Conservation (phyloP, 2,888 invertebrate species). For the Amphipyra tragopoginis region DNA sequence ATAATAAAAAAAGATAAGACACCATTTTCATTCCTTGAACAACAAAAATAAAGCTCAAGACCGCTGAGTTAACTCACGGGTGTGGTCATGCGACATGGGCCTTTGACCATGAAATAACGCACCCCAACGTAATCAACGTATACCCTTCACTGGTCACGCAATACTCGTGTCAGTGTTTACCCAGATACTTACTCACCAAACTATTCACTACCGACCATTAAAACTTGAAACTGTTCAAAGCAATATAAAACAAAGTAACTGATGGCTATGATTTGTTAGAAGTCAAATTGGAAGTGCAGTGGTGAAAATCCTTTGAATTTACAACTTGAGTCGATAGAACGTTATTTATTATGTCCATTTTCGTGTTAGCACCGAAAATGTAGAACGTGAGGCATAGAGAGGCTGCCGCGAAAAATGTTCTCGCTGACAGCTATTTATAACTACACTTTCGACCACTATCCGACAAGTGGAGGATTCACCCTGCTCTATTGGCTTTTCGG, state of each 20-base stretch:
- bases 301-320: constrained; percentile 39
- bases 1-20: constrained; percentile 45
- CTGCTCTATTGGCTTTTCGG: constrained; percentile 34
- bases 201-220: constrained; percentile 23
- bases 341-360: constrained; percentile 56
- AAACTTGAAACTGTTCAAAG: constrained; percentile 29
- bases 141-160: constrained; percentile 62
- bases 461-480: constrained; percentile 54
- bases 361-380: constrained; percentile 49
- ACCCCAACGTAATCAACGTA: constrained; percentile 63
- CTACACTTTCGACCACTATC: constrained; percentile 39
- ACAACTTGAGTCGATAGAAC: constrained; percentile 51
- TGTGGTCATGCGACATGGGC: constrained; percentile 55
- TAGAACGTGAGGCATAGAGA: constrained; percentile 24
- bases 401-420: constrained; percentile 55
- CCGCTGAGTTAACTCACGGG: constrained; percentile 42
- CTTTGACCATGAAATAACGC: constrained; percentile 65
- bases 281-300: constrained; percentile 41
- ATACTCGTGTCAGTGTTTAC: constrained; percentile 52
- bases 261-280: constrained; percentile 47
- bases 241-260: constrained; percentile 30
- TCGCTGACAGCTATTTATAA: constrained; percentile 55
- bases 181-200: constrained; percentile 48
- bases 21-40: constrained; percentile 15
- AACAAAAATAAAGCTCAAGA: constrained; percentile 44